A percentile compares a stretch with the other conserved stretches of the same genome.
Evolutionary conservation across 2,888 invertebrate genomes (phyloP).

Genomic region (Athrips mouffetella): DNA sequence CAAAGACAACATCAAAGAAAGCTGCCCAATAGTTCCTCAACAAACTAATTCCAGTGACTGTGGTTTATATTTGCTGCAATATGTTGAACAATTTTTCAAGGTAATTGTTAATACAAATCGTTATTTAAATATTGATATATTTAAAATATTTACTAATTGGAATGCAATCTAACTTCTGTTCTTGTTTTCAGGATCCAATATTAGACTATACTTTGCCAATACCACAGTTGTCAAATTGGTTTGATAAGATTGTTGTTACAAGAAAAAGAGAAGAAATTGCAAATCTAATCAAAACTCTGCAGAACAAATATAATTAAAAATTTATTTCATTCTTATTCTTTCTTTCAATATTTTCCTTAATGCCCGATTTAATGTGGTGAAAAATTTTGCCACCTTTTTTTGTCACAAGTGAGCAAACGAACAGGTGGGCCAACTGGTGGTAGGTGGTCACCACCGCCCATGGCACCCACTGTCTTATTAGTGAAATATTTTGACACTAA

Average conservation of each 20-base stretch:
- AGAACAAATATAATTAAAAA: constrained; percentile 85
- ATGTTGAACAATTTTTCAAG: constrained; percentile 97
- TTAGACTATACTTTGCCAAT: constrained; percentile 90
- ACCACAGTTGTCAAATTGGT: constrained; percentile 90
- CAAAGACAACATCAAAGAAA: constrained; percentile 91
- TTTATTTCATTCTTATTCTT: too few relatives aligned
- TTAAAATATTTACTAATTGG: neutral
- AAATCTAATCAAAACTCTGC: constrained; percentile 84
- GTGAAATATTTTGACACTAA: too few relatives aligned
- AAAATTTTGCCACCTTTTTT: too few relatives aligned
- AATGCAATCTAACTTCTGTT: too few relatives aligned
- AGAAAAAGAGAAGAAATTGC: constrained; percentile 93
- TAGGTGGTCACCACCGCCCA: too few relatives aligned
- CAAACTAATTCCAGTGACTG: constrained; percentile 98
- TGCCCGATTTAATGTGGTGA: too few relatives aligned
- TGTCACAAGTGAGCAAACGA: too few relatives aligned
- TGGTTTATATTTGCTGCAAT: constrained; percentile 96
- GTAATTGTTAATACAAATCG: constrained; percentile 70
- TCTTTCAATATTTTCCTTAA: too few relatives aligned
- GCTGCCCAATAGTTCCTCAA: constrained; percentile 95
- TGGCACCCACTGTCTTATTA: too few relatives aligned
- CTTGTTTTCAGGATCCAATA: constrained; percentile 84
- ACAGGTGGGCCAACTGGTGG: too few relatives aligned
- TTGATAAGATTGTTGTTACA: constrained; percentile 88
- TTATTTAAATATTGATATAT: too few relatives aligned